Evolutionary conservation across 2,113 vertebrate species (phyloP), one percentile per base, ranked within the genome.

Genomic region (Seriola quinqueradiata): DNA sequence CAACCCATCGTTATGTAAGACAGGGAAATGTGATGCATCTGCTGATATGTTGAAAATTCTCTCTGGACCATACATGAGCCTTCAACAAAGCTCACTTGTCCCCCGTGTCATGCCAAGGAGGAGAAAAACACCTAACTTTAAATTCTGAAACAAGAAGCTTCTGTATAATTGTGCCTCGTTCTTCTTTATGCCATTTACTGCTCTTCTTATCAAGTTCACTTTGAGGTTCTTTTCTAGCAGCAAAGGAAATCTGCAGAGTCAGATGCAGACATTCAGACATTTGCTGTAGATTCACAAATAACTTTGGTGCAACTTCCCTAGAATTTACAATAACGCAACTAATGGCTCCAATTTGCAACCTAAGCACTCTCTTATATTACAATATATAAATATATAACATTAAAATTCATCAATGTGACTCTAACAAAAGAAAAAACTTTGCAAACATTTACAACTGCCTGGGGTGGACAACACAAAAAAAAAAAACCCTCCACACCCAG

Each of bases 11-110:
- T 95, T 95, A 93, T 90, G 81, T 72, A 95, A 96, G 84, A 87
- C 28, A 55, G 61, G 84, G 86, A 93, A 92, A 93, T 92, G 89
- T 85, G 92, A 93, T 89, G 91, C 85, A 87, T 92, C 92, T 91
- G 86, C 90, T 92, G 93, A 94, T 94, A 84, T 81, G 84, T 77
- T 90, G 90, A 82, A 85, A 90, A 92, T 89, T 90, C 85, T 61
- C 84, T 82, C 61, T 57, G 75, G 63, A 82, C 76, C 84, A 83
- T 74, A 84, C 85, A 77, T 77, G 58, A 91, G 86, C 36, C 63
- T 57, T 79, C 61, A 90, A 90, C 90, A 93, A 93, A 42, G 69
- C 69, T 58, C 54, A 32, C 76, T 90, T 94, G 90, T 94, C 54
- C 74, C 36, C 36, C 16, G 38, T 13, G 50, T 64, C 13, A 52